Evolutionary conservation across 2,113 vertebrate species (phyloP).

Genomic region (Coregonus clupeaformis): DNA sequence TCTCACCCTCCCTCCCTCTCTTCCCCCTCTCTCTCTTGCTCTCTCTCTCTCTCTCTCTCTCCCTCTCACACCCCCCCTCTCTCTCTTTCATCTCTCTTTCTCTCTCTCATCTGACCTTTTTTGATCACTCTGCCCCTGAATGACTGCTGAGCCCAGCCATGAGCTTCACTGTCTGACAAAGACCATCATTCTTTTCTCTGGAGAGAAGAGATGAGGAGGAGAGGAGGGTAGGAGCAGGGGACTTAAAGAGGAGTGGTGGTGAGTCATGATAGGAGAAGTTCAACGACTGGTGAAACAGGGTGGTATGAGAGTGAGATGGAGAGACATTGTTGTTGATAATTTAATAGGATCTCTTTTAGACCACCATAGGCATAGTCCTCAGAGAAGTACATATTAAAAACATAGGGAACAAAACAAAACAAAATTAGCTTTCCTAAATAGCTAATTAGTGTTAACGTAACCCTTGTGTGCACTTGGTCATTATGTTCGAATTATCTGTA

Average conservation of each 20-base stretch:
- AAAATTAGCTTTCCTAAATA: too few relatives aligned
- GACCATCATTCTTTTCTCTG: too few relatives aligned
- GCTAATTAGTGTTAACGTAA: too few relatives aligned
- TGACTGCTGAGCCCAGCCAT: slow-evolving; percentile 19
- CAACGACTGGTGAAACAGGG: not conserved
- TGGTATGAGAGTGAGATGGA: not conserved
- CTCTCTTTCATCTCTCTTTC: not conserved
- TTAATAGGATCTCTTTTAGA: too few relatives aligned
- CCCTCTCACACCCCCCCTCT: not conserved
- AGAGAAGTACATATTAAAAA: not conserved
- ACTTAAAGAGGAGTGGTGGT: not conserved
- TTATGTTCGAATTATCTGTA: too few relatives aligned
- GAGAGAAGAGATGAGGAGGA: not conserved
- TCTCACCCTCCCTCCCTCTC: slow-evolving; percentile 15
- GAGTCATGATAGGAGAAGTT: not conserved
- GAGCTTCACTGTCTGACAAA: not conserved
- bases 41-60: not conserved
- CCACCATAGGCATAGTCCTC: too few relatives aligned
- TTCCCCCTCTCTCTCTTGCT: too few relatives aligned
- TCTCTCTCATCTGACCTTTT: not conserved
- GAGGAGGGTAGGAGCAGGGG: not conserved
- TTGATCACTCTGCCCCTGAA: slow-evolving; percentile 1
- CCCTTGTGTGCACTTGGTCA: too few relatives aligned
- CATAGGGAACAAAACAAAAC: not conserved
- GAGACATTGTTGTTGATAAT: not conserved